Percentiles rank a stretch among this genome's conserved stretches.
Evolutionary conservation across 2,113 vertebrate species (phyloP).

Genomic region (Sinocyclocheilus rhinocerous): DNA sequence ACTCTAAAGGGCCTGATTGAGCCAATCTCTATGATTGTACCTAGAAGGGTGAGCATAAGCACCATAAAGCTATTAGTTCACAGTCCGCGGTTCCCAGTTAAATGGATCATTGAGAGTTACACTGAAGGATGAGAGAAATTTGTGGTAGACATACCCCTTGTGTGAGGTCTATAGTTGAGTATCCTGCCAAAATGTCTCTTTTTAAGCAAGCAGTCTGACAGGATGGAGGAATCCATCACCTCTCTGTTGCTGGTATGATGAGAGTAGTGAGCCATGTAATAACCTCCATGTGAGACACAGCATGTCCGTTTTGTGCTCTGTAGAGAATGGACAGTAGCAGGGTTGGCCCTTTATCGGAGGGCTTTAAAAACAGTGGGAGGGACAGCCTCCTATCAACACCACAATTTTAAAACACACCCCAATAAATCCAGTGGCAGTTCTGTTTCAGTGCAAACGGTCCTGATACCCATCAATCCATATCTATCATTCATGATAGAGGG

Average conservation of each 20-base stretch:
- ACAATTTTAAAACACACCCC: background rate
- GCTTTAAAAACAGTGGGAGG: background rate
- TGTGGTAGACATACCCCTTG: background rate
- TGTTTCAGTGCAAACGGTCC: background rate
- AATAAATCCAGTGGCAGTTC: background rate
- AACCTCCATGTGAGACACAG: background rate
- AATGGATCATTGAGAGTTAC: background rate
- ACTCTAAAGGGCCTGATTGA: conserved; percentile 95
- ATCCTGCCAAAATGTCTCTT: background rate
- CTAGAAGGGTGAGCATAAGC: conserved; percentile 86
- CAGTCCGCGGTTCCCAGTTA: background rate
- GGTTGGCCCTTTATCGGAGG: conserved; percentile 1
- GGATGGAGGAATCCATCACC: conserved; percentile 7
- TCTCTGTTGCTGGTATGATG: background rate
- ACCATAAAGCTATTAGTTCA: background rate
- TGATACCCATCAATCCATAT: background rate
- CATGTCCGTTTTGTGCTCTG: conserved; percentile 18
- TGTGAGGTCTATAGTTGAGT: background rate
- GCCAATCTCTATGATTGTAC: conserved; percentile 98
- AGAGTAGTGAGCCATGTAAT: conserved; percentile 30
- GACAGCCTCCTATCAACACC: background rate
- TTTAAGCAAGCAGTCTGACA: background rate
- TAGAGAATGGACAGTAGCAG: conserved; percentile 6
- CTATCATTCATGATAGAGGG: background rate
- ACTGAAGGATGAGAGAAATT: background rate